Base-by-base conservation (phyloP, 2,797 vertebrate genomes). In the Catharus ustulatus region DNA sequence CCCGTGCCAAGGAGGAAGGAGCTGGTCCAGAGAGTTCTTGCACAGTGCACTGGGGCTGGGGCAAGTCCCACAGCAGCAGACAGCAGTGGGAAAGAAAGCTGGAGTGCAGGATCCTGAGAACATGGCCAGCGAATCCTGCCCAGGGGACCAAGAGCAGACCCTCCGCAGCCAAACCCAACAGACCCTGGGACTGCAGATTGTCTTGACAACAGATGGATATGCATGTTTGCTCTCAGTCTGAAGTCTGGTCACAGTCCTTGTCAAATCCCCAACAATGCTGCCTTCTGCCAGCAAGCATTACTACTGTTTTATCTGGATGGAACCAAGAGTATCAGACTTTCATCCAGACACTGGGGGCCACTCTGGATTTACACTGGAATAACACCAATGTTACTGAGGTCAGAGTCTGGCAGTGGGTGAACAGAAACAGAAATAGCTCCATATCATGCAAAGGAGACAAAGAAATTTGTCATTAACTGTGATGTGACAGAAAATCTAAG, bases 231-330 rank as follows among this genome's bases (percentile, higher is more conserved):
- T 80, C 90, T 94, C 59, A 54, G 94, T 94, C 93, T 95, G 80
- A 92, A 95, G 90, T 94, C 93, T 97, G 93, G 89, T 96, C 80
- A 32, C 69, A 81, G 94, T 61, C 73, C 89, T 87, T 91, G 84
- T 94, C 87, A 94, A 95, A 95, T 93, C 88, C 95, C 74, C 8
- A 82, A 76, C 97, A 94, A 93, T 93, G 91, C 48, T 89, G 73
- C 68, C 71, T 95, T 64, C 66, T 97, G 94, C 96, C 95, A 96
- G 61, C 86, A 89, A 80, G 76, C 73, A 78, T 94, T 91, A 94
- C 88, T 94, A 81, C 95, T 94, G 84, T 96, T 94, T 96, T 96
- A 75, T 96, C 93, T 96, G 96, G 94, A 95, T 69, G 4, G 2
- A 86, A 93, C 77, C 79, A 91, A 45, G 81, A 57, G 66, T 58